Percentiles rank a stretch among this genome's conserved stretches.
Conservation (phyloP, 2,888 invertebrate species). For the Cerastis leucographa region DNA sequence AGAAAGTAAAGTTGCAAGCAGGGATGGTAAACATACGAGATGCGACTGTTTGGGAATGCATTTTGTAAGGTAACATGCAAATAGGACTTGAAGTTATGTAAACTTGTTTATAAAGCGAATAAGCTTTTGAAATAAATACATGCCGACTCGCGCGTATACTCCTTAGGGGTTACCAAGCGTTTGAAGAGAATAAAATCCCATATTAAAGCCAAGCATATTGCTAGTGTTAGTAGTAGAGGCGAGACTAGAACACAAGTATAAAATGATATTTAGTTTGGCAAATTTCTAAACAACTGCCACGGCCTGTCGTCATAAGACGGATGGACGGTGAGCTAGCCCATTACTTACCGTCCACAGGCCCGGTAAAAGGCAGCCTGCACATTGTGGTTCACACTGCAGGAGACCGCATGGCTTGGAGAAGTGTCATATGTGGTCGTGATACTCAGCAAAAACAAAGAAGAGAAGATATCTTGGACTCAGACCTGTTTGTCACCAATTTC, state of each 20-base stretch:
- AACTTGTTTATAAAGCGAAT: neutral
- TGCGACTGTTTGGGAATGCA: slow-evolving; percentile 20
- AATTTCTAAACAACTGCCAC: no score
- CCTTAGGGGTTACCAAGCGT: neutral
- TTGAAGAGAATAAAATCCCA: neutral
- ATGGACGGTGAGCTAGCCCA: no score
- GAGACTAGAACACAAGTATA: neutral
- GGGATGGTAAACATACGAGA: neutral
- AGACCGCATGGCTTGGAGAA: no score
- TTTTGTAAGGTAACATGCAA: slow-evolving; percentile 27
- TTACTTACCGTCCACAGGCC: no score
- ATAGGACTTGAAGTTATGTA: neutral
- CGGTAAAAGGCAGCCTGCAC: no score
- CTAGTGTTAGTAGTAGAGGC: neutral
- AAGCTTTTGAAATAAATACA: neutral
- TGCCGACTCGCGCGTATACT: neutral
- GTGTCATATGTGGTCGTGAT: no score
- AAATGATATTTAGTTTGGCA: no score
- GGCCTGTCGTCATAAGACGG: no score
- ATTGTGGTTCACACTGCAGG: no score
- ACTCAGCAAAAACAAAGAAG: no score
- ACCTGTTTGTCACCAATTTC: neutral
- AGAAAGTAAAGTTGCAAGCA: slow-evolving; percentile 8
- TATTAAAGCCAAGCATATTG: neutral
- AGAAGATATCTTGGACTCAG: neutral